Percentiles rank a stretch among this genome's conserved stretches.
These are phyloP conservation scores for Brenthis hecate DNA, from an alignment of 2,888 invertebrate species.

Conservation along the genomic window DNA sequence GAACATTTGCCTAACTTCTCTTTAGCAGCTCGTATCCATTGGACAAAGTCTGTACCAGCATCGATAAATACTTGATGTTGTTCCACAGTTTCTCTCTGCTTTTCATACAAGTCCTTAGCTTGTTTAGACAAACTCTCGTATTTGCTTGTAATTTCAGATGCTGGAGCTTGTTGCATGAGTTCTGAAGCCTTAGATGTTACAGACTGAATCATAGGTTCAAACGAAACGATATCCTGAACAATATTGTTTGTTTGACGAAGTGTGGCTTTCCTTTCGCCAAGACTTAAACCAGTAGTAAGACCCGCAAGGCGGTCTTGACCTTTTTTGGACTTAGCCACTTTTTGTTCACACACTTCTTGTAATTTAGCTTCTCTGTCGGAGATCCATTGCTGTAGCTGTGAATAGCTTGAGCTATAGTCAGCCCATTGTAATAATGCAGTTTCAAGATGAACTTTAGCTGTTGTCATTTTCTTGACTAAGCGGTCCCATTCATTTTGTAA, in stretches of 20 bases:
- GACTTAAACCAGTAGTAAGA: slow-evolving; percentile 88
- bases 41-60: slow-evolving; percentile 94
- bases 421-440: slow-evolving; percentile 97
- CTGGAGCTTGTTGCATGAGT: slow-evolving; percentile 94
- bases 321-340: slow-evolving; percentile 89
- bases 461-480: slow-evolving; percentile 94
- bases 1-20: slow-evolving; percentile 95
- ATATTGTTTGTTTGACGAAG: slow-evolving; percentile 95
- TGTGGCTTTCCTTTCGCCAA: slow-evolving; percentile 94
- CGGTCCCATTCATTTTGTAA: slow-evolving; percentile 96
- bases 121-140: slow-evolving; percentile 95
- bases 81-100: slow-evolving; percentile 94
- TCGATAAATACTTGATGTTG: slow-evolving; percentile 96
- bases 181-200: slow-evolving; percentile 96
- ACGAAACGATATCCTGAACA: slow-evolving; percentile 97
- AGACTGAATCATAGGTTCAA: slow-evolving; percentile 98
- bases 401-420: slow-evolving; percentile 96
- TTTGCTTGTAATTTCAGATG: slow-evolving; percentile 94
- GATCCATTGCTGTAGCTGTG: slow-evolving; percentile 96
- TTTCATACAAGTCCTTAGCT: slow-evolving; percentile 93
- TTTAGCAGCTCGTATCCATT: slow-evolving; percentile 95
- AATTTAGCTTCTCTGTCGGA: slow-evolving; percentile 95
- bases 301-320: slow-evolving; percentile 86
- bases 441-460: slow-evolving; percentile 94
- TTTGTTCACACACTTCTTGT: slow-evolving; percentile 94